A percentile compares a stretch with the other conserved stretches of the same genome.
phyloP scores from a whole-genome alignment of 2,113 vertebrate genomes.

The Caranx melampygus region DNA sequence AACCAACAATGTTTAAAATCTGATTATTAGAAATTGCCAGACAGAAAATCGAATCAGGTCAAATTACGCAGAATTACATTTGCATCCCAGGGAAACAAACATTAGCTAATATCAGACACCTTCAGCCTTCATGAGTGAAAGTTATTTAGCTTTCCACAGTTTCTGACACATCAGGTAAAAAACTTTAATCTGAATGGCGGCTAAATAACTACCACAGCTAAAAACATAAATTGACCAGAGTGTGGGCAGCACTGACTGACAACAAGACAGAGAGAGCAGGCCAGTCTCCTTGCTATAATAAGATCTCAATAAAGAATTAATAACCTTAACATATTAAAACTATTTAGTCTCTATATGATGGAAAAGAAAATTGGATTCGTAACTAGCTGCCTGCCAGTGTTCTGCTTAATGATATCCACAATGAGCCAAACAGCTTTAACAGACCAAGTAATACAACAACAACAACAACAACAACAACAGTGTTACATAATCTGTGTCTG shows the following conservation, averaged over 20 bases:
- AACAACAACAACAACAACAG: too few species aligned
- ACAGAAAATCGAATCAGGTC: slow-evolving; percentile 67
- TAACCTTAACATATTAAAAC: too few species aligned
- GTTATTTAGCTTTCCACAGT: slow-evolving; percentile 14
- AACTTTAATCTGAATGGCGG: background rate
- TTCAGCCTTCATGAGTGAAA: background rate
- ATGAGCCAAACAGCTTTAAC: too few species aligned
- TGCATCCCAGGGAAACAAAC: slow-evolving; percentile 31
- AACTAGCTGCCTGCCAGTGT: too few species aligned
- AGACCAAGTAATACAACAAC: too few species aligned
- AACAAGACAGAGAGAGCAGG: too few species aligned
- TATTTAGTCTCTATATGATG: too few species aligned
- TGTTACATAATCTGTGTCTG: background rate
- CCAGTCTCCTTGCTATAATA: background rate
- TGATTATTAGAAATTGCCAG: slow-evolving; percentile 62
- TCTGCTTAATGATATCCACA: too few species aligned
- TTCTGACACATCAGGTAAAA: slow-evolving; percentile 2
- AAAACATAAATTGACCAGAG: background rate
- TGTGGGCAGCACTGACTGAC: too few species aligned
- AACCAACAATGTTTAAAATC: slow-evolving; percentile 58
- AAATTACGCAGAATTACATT: slow-evolving; percentile 62
- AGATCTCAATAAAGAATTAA: background rate
- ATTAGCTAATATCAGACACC: slow-evolving; percentile 21
- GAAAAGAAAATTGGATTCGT: too few species aligned
- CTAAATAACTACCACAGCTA: background rate